Percentiles rank a stretch among this genome's conserved stretches.
These are phyloP conservation scores for Simalia tracyae DNA, from an alignment of 2,797 vertebrate species.

Conservation along the genomic window DNA sequence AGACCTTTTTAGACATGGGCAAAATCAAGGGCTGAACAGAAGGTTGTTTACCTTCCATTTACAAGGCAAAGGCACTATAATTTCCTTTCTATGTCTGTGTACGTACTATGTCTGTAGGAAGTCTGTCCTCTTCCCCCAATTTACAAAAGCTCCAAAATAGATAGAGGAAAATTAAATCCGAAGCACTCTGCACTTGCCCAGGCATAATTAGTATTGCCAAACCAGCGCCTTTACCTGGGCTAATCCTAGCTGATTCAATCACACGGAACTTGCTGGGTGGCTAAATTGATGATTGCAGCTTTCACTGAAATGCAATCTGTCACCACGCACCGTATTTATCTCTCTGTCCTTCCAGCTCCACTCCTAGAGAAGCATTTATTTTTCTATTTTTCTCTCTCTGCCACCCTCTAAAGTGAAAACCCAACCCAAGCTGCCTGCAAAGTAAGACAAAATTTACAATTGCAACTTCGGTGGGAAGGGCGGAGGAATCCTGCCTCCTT, in stretches of 20 bases:
- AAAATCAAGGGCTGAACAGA: neutral
- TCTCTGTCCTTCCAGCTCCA: neutral
- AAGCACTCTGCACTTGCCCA: constrained; percentile 12
- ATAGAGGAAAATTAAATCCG: constrained; percentile 29
- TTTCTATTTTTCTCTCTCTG: neutral
- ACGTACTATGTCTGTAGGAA: neutral
- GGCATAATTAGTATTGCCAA: constrained; percentile 8
- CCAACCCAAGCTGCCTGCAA: neutral
- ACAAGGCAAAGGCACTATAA: neutral
- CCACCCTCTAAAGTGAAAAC: neutral
- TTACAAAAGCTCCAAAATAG: constrained; percentile 9
- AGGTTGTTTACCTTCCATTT: constrained; percentile 16
- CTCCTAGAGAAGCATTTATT: neutral
- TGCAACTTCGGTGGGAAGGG: neutral
- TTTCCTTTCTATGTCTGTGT: neutral
- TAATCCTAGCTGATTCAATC: neutral
- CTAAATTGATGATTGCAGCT: constrained; percentile 24
- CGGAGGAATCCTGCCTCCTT: neutral
- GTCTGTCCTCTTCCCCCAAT: neutral
- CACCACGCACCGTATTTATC: rapidly evolving
- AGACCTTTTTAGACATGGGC: neutral
- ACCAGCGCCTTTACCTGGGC: constrained; percentile 8
- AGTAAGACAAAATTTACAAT: neutral
- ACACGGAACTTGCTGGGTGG: rapidly evolving
- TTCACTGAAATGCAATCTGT: neutral